These are phyloP conservation scores for Apoda limacodes DNA, from an alignment of 2,888 invertebrate species.

Conservation along the genomic window DNA sequence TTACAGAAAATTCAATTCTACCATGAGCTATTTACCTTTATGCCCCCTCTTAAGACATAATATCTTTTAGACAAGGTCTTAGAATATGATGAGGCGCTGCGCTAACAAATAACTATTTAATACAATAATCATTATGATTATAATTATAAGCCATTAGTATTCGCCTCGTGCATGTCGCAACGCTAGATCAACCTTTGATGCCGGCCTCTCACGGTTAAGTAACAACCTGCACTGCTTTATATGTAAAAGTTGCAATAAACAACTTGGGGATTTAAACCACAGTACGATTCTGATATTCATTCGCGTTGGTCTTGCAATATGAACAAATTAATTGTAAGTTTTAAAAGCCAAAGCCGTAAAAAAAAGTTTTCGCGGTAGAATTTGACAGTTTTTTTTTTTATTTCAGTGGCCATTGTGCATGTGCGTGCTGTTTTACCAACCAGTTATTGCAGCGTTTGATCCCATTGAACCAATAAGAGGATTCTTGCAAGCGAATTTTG, in stretches of 20 bases:
- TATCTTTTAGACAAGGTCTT: too few relatives aligned
- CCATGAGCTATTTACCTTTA: too few relatives aligned
- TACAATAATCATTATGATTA: too few relatives aligned
- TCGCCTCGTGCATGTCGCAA: constrained; percentile 21
- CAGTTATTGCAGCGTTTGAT: constrained; percentile 21
- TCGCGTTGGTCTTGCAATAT: constrained; percentile 26
- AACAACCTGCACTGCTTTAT: constrained; percentile 45
- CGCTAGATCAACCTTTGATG: constrained; percentile 19
- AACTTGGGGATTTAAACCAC: too few relatives aligned
- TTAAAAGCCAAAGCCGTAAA: constrained; percentile 3
- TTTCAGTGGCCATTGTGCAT: constrained; percentile 37
- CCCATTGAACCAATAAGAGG: constrained; percentile 36
- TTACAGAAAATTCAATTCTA: too few relatives aligned
- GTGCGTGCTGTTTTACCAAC: constrained; percentile 30
- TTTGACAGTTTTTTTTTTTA: constrained; percentile 23
- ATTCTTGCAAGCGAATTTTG: constrained; percentile 62
- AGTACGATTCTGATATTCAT: too few relatives aligned
- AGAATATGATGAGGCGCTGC: too few relatives aligned
- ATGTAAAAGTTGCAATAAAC: constrained; percentile 51
- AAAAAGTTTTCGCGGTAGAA: constrained; percentile 15
- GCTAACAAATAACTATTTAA: too few relatives aligned
- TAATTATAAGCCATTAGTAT: too few relatives aligned
- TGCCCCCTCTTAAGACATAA: too few relatives aligned
- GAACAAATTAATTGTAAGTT: constrained; percentile 34
- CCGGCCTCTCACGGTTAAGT: constrained; percentile 22